These are phyloP conservation scores for Sepioteuthis lessoniana DNA, from an alignment of 2,888 invertebrate genomes.

Conservation along the genomic window DNA sequence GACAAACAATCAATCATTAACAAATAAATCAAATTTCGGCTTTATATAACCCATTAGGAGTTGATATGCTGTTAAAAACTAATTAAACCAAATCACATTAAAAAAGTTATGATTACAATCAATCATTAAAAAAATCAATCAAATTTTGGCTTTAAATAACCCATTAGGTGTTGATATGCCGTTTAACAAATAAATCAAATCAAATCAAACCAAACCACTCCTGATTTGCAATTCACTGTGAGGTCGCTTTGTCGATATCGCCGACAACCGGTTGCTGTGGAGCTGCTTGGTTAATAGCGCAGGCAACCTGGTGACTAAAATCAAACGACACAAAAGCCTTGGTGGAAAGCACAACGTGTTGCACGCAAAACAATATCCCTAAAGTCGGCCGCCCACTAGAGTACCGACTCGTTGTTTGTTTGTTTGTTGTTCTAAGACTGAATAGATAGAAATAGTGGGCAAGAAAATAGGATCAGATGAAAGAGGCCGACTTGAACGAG, in stretches of 20 bases:
- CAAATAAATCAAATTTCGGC: too few species aligned
- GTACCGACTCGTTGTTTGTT: neutral
- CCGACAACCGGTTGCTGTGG: neutral
- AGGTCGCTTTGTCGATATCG: neutral
- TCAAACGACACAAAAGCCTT: neutral
- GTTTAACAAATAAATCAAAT: too few species aligned
- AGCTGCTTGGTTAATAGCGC: neutral
- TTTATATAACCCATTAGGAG: too few species aligned
- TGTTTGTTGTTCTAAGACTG: neutral
- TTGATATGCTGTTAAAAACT: too few species aligned
- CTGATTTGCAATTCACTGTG: neutral
- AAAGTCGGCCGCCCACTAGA: neutral
- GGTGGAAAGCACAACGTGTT: neutral
- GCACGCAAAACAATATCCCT: neutral
- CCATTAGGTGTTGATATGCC: too few species aligned
- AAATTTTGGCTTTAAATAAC: too few species aligned
- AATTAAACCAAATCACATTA: too few species aligned
- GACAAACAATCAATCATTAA: too few species aligned
- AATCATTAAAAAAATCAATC: too few species aligned
- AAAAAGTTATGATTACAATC: too few species aligned
- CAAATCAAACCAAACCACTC: too few species aligned
- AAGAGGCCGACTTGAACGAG: constrained; percentile 2
- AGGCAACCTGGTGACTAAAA: neutral
- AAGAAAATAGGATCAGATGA: neutral
- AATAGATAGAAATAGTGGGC: neutral